These are phyloP conservation scores for Hecatera dysodea DNA, from an alignment of 2,888 invertebrate genomes.

Conservation along the genomic window DNA sequence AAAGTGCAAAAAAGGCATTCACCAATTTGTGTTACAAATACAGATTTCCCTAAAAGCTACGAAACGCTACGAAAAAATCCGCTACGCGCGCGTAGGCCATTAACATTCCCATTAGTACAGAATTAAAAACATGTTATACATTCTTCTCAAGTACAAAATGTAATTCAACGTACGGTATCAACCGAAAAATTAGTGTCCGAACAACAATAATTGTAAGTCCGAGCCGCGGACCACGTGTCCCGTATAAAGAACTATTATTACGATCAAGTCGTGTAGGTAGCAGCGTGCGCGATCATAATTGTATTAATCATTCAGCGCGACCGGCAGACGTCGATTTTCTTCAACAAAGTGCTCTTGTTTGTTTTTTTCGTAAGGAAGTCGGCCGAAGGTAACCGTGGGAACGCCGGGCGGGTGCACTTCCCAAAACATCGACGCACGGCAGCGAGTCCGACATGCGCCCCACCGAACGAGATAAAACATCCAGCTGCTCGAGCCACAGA, in stretches of 20 bases:
- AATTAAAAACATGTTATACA: constrained; percentile 52
- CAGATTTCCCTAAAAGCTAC: constrained; percentile 47
- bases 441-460: constrained; percentile 89
- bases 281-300: constrained; percentile 89
- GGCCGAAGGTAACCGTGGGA: constrained; percentile 91
- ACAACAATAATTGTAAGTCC: constrained; percentile 66
- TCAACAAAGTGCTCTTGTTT: constrained; percentile 91
- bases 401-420: constrained; percentile 91
- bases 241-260: constrained; percentile 88
- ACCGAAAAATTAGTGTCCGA: constrained; percentile 71
- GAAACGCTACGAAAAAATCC: constrained; percentile 55
- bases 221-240: constrained; percentile 84
- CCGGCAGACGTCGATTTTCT: constrained; percentile 91
- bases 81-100: constrained; percentile 55
- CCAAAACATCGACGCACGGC: constrained; percentile 91
- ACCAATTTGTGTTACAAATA: constrained; percentile 7
- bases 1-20: background rate
- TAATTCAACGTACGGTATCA: constrained; percentile 69
- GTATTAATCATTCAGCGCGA: constrained; percentile 90
- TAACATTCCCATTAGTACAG: constrained; percentile 38
- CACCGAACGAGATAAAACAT: constrained; percentile 76
- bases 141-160: constrained; percentile 56
- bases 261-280: constrained; percentile 83
- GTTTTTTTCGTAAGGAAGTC: constrained; percentile 91
- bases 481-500: constrained; percentile 59